Conservation (phyloP, 1,140 invertebrate species). For the Nixonia krombeini region DNA sequence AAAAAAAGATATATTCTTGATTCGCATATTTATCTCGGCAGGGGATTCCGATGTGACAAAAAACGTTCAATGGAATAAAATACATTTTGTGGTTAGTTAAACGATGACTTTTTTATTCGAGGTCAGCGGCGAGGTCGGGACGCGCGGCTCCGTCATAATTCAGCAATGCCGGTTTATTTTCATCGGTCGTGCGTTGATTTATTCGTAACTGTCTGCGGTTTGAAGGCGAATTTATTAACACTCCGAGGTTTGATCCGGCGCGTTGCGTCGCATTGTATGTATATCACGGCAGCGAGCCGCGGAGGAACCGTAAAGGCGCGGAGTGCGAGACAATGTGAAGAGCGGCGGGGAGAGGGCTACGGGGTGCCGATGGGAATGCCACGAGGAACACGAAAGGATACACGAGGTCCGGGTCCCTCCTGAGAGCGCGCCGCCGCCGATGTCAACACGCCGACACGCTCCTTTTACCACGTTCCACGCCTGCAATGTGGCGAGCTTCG, state of each 20-base stretch:
- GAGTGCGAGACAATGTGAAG: conserved; percentile 53
- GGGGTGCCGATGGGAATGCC: conserved; percentile 37
- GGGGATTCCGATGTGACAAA: too few species aligned
- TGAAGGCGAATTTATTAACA: not conserved
- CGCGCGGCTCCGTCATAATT: too few species aligned
- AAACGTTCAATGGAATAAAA: too few species aligned
- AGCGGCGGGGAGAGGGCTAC: conserved; percentile 14
- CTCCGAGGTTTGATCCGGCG: conserved; percentile 31
- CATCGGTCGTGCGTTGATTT: not conserved
- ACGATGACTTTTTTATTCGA: too few species aligned
- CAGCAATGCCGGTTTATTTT: not conserved
- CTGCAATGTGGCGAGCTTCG: not conserved
- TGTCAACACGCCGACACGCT: conserved; percentile 36
- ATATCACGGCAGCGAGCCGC: conserved; percentile 47
- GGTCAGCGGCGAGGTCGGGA: too few species aligned
- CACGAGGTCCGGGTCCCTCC: conserved; percentile 27
- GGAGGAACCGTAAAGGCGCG: conserved; percentile 7
- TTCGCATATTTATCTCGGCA: too few species aligned
- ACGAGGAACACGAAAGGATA: conserved; percentile 11
- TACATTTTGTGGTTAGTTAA: too few species aligned
- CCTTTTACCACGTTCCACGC: conserved; percentile 28
- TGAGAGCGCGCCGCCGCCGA: conserved; percentile 30
- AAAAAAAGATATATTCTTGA: too few species aligned
- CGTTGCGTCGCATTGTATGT: conserved; percentile 61
- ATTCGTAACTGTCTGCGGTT: not conserved